These are phyloP conservation scores for Suncus etruscus DNA, from an alignment of 2,113 vertebrate genomes.

Conservation along the genomic window DNA sequence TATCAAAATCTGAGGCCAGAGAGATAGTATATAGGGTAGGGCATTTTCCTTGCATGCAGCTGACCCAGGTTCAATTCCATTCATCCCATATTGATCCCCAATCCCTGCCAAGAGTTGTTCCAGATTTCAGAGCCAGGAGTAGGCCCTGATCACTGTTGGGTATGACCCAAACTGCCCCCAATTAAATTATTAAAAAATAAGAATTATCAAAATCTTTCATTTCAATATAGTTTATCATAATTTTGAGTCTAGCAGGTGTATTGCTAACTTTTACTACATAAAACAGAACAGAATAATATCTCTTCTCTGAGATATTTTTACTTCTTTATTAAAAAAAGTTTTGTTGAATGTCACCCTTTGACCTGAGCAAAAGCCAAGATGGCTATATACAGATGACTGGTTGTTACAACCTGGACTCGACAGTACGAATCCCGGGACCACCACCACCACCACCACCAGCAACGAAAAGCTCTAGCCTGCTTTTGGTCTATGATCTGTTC, in stretches of 20 bases:
- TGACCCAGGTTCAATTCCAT: not conserved
- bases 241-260: slow-evolving; percentile 47
- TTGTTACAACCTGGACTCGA: no score
- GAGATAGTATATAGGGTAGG: not conserved
- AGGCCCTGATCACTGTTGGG: no score
- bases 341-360: no score
- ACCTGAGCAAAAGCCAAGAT: no score
- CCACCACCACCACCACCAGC: no score
- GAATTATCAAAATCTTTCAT: slow-evolving; percentile 57
- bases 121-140: not conserved
- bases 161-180: no score
- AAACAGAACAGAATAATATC: not conserved
- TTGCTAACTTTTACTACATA: slow-evolving; percentile 40
- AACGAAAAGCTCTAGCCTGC: no score
- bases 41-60: not conserved
- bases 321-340: no score
- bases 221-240: slow-evolving; percentile 47
- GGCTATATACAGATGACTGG: no score
- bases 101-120: not conserved
- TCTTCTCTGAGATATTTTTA: not conserved
- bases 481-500: no score
- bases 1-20: not conserved
- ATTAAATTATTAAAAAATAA: not conserved
- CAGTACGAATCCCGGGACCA: no score
- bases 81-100: not conserved